Conservation (phyloP, 2,888 invertebrate species). For the Sminthurides aquaticus region DNA sequence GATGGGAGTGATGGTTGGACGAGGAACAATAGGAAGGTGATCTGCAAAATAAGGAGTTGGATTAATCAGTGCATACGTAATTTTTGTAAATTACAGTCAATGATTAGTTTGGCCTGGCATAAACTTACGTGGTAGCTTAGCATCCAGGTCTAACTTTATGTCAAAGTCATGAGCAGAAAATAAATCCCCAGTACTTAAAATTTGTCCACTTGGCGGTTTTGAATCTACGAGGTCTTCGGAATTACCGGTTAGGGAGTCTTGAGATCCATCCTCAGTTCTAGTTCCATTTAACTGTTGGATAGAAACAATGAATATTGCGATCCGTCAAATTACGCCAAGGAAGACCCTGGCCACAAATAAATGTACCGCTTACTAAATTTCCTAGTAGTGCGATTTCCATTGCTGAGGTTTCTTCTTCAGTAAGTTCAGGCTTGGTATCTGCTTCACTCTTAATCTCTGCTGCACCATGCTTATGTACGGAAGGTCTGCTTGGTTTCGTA, state of each 20-base stretch:
- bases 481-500: constrained; percentile 60
- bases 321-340: too few relatives aligned
- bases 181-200: constrained; percentile 51
- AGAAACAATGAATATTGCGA: too few relatives aligned
- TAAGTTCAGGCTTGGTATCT: too few relatives aligned
- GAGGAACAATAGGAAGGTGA: constrained; percentile 62
- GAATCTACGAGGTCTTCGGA: neutral
- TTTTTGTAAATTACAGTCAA: too few relatives aligned
- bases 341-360: too few relatives aligned
- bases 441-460: too few relatives aligned
- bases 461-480: constrained; percentile 6
- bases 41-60: constrained; percentile 56
- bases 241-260: neutral
- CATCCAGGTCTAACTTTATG: constrained; percentile 83
- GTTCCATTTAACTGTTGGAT: neutral
- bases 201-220: neutral
- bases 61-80: neutral
- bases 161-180: constrained; percentile 85
- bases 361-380: too few relatives aligned
- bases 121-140: constrained; percentile 60
- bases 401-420: too few relatives aligned
- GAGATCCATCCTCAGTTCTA: neutral
- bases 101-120: too few relatives aligned
- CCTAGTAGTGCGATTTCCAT: too few relatives aligned
- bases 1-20: constrained; percentile 61